phyloP scores from a whole-genome alignment of 1,140 invertebrate genomes.

The Metopolophium dirhodum region DNA sequence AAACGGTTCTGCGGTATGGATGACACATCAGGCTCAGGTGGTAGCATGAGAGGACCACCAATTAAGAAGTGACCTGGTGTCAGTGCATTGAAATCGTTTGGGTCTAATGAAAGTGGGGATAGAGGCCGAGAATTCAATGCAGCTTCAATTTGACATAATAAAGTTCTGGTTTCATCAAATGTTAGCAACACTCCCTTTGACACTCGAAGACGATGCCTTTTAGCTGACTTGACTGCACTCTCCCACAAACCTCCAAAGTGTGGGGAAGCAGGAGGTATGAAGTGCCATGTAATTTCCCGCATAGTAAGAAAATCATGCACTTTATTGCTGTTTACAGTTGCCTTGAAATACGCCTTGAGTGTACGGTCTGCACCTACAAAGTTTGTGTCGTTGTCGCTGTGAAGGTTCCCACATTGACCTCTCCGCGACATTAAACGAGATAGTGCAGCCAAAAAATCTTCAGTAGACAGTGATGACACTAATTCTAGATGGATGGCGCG shows the following conservation, averaged over 20 bases:
- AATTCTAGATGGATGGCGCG: neutral
- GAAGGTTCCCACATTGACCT: neutral
- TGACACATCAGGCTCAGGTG: too few species aligned
- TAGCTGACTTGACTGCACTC: constrained; percentile 61
- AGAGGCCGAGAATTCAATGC: constrained; percentile 61
- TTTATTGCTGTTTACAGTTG: neutral
- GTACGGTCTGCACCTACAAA: neutral
- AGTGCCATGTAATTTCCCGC: constrained; percentile 55
- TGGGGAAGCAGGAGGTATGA: constrained; percentile 61
- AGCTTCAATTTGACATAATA: constrained; percentile 61
- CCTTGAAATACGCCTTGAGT: neutral
- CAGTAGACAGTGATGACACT: neutral
- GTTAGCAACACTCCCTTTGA: constrained; percentile 55
- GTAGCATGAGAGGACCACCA: too few species aligned
- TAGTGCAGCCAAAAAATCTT: neutral
- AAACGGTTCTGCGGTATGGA: too few species aligned
- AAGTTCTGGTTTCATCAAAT: constrained; percentile 62
- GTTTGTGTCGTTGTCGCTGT: neutral
- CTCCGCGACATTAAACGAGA: neutral
- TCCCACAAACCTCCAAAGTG: neutral
- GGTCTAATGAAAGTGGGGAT: constrained; percentile 59
- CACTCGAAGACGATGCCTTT: constrained; percentile 60
- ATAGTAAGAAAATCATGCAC: neutral
- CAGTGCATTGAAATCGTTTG: neutral
- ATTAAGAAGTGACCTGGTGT: too few species aligned